Base-by-base conservation (phyloP, 2,797 vertebrate species). In the Darevskia nairensis region DNA sequence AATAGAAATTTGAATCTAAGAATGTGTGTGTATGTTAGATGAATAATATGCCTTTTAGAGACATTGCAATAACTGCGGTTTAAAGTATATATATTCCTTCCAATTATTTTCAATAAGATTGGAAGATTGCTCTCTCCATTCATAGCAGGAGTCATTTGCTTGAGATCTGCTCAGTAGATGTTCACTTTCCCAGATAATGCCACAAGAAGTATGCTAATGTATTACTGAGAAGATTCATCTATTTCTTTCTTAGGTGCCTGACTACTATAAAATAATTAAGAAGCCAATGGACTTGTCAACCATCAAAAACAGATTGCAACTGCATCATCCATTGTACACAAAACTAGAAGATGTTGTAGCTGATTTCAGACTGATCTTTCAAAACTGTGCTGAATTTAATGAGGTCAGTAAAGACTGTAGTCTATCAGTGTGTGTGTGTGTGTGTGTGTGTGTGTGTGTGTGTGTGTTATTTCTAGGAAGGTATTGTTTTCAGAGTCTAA, bases 231-330 rank as follows among this genome's bases (percentile, higher is more conserved):
- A 50, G 66, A 3, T 0, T 1, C 21, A 59, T 90, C 1, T 85
- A 46, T 17, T 92, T 59, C 39, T 2, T 80, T 89, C 66, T 94
- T 94, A 98, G 97, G 97, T 98, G 95, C 97, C 97, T 74, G 97
- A 97, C 95, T 98, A 98, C 94, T 97, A 98, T 83, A 97, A 95
- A 96, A 97, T 97, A 90, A 98, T 97, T 91, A 97, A 97, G 92
- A 97, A 96, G 68, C 97, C 97, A 50, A 98, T 97, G 97, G 97
- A 97, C 89, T 96, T 98, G 92, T 98, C 97, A 81, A 97, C 97
- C 41, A 97, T 98, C 92, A 97, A 97, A 93, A 96, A 95, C 88
- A 97, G 96, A 93, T 96, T 98, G 10, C 97, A 97, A 92, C 93
- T 92, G 69, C 94, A 95, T 85, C 94, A 87, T 83, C 94, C 94